phyloP scores from a whole-genome alignment of 2,888 invertebrate genomes.

The Apodemia duryi region DNA sequence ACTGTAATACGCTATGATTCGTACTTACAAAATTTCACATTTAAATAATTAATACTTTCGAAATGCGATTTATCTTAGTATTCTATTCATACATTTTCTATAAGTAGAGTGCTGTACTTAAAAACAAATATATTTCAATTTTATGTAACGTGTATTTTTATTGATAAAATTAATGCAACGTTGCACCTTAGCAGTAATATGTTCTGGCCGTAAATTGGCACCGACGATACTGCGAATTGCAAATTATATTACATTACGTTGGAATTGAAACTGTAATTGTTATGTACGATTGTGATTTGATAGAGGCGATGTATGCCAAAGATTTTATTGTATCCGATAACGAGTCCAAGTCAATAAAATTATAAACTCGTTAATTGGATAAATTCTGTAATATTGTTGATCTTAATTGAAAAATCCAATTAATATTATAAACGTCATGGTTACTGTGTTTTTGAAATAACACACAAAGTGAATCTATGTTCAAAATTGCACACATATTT shows the following conservation, averaged over 20 bases:
- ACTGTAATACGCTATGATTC: too few relatives aligned
- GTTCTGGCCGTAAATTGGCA: constrained; percentile 8
- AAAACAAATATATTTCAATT: background rate
- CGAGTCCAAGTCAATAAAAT: constrained; percentile 9
- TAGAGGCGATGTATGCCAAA: constrained; percentile 15
- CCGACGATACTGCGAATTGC: constrained; percentile 20
- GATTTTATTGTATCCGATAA: constrained; percentile 10
- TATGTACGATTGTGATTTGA: constrained; percentile 11
- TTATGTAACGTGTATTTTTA: background rate
- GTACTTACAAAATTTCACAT: background rate
- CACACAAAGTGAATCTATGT: too few relatives aligned
- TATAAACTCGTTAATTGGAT: constrained; percentile 6
- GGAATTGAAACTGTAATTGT: constrained; percentile 14
- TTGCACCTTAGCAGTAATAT: background rate
- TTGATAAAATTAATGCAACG: background rate
- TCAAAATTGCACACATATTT: too few relatives aligned
- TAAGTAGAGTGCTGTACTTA: background rate
- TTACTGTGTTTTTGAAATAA: too few relatives aligned
- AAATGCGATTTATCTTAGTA: background rate
- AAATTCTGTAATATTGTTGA: background rate
- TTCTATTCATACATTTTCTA: background rate
- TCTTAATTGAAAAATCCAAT: background rate
- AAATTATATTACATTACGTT: constrained; percentile 27
- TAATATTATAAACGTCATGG: background rate
- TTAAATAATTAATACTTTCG: background rate